A percentile compares a stretch with the other conserved stretches of the same genome.
Evolutionary conservation across 1,140 invertebrate genomes (phyloP).

Genomic region (Onthophagus taurus): DNA sequence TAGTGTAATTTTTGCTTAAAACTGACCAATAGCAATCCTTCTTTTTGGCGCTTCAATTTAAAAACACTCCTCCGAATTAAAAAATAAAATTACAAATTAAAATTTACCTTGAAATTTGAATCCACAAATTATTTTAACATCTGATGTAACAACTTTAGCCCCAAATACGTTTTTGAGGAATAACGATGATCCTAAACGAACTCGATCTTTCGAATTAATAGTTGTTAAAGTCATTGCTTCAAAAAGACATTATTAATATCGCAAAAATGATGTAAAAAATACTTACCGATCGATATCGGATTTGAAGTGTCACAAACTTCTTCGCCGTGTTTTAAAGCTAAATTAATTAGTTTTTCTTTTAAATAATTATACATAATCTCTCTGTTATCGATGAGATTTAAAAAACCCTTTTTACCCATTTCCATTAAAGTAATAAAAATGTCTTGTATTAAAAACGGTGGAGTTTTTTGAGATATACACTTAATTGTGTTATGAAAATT

Average conservation of each 20-base stretch:
- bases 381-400: conserved; percentile 52
- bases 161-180: conserved; percentile 36
- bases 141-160: conserved; percentile 29
- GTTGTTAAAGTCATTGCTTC: conserved; percentile 25
- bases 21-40: no score
- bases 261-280: conserved; percentile 5
- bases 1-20: no score
- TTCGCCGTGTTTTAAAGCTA: conserved; percentile 55
- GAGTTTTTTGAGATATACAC: no score
- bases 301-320: conserved; percentile 59
- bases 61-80: no score
- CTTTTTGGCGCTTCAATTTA: no score
- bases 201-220: conserved; percentile 22
- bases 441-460: no score
- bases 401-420: conserved; percentile 60
- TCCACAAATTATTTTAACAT: conserved; percentile 30
- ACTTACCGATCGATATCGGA: conserved; percentile 63
- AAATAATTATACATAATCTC: conserved; percentile 60
- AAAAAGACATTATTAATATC: conserved; percentile 5
- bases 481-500: no score
- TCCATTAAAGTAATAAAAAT: conserved; percentile 73
- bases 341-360: conserved; percentile 46
- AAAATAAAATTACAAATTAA: no score
- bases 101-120: conserved; percentile 26
- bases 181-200: conserved; percentile 35